These are phyloP conservation scores for Cotesia glomerata DNA, from an alignment of 1,140 invertebrate species.

Conservation along the genomic window DNA sequence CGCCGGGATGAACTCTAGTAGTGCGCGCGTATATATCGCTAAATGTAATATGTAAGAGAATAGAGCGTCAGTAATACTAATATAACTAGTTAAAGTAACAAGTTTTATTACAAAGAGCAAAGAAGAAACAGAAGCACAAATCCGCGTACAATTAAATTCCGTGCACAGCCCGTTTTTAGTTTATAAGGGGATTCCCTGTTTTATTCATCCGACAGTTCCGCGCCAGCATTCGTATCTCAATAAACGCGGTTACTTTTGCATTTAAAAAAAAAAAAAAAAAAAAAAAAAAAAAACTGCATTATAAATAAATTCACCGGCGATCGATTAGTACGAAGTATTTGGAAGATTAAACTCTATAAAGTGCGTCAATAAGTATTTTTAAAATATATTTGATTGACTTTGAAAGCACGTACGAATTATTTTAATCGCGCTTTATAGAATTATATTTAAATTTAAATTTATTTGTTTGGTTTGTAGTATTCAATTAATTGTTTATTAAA, in stretches of 20 bases:
- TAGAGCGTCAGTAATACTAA: background rate
- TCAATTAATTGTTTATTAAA: background rate
- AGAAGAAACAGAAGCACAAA: background rate
- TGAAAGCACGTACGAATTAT: conserved; percentile 6
- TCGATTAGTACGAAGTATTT: background rate
- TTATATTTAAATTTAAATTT: background rate
- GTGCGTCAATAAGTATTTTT: conserved; percentile 9
- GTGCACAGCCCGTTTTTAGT: no score
- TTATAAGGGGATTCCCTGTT: no score
- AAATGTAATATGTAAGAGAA: conserved; percentile 7
- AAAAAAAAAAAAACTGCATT: background rate
- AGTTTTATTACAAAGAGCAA: background rate
- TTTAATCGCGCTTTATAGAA: conserved; percentile 1
- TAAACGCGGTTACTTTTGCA: no score
- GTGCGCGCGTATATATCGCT: conserved; percentile 5
- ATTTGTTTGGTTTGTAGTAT: background rate
- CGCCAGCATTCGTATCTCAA: no score
- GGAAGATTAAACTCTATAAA: background rate
- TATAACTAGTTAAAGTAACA: background rate
- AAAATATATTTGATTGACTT: background rate
- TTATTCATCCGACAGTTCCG: no score
- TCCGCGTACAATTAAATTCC: no score
- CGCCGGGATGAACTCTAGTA: background rate
- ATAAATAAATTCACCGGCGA: no score
- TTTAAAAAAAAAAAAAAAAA: background rate